Percentiles rank a stretch among this genome's conserved stretches.
phyloP scores from a whole-genome alignment of 2,888 invertebrate species.

The Zootermopsis nevadensis region DNA sequence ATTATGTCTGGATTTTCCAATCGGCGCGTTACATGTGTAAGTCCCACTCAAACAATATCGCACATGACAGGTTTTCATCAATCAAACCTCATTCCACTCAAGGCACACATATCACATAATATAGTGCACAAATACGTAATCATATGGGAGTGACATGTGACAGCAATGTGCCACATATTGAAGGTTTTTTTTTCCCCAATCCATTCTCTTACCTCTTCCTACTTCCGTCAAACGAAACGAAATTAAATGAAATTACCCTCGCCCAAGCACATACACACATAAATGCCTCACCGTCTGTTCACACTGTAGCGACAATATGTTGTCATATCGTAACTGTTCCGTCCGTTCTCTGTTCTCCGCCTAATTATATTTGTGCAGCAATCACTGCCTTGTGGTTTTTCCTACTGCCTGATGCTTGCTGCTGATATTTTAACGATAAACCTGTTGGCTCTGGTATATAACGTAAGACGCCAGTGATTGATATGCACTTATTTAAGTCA shows the following conservation, averaged over 20 bases:
- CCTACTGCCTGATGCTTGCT: not conserved
- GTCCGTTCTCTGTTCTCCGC: not conserved
- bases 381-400: not conserved
- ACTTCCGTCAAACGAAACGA: conserved; percentile 11
- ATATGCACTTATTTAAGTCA: too few species aligned
- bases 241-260: conserved; percentile 2
- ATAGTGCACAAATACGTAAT: not conserved
- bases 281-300: conserved; percentile 1
- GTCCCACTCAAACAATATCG: conserved; percentile 31
- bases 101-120: conserved; percentile 25
- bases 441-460: too few species aligned
- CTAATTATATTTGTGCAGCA: conserved; percentile 9
- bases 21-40: conserved; percentile 22
- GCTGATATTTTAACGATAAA: not conserved
- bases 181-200: not conserved
- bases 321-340: not conserved
- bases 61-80: conserved; percentile 43
- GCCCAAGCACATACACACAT: not conserved
- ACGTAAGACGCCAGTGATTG: too few species aligned
- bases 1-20: conserved; percentile 18
- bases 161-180: conserved; percentile 21
- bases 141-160: conserved; percentile 16
- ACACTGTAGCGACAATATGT: conserved; percentile 30
- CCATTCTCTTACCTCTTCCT: not conserved
- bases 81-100: conserved; percentile 36